phyloP scores from a whole-genome alignment of 2,888 invertebrate genomes.

The Melolontha melolontha region DNA sequence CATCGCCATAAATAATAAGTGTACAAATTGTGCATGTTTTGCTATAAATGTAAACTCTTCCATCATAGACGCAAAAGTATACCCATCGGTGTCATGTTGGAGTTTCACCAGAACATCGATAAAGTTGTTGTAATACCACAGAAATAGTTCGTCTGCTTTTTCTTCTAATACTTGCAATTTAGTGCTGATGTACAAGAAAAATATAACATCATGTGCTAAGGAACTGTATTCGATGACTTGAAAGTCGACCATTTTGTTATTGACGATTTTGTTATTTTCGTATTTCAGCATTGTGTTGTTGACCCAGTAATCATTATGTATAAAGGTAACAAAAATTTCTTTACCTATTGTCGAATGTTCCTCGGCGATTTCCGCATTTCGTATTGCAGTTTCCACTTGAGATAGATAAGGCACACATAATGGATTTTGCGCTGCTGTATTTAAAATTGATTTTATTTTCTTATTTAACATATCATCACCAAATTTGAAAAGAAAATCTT shows the following conservation, averaged over 20 bases:
- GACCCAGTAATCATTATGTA: conserved; percentile 71
- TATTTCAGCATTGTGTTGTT: conserved; percentile 70
- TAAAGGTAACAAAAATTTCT: conserved; percentile 67
- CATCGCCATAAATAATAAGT: conserved; percentile 64
- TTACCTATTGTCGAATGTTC: conserved; percentile 51
- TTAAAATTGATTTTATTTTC: background rate
- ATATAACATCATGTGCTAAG: conserved; percentile 67
- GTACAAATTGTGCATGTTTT: conserved; percentile 60
- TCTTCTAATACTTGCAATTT: conserved; percentile 60
- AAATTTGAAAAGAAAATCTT: background rate
- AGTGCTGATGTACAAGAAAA: conserved; percentile 68
- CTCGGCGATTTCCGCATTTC: no score
- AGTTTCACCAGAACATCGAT: conserved; percentile 57
- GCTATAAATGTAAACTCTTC: conserved; percentile 61
- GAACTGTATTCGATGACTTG: conserved; percentile 68
- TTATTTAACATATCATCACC: conserved; percentile 14
- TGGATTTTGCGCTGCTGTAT: background rate
- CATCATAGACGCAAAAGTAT: conserved; percentile 60
- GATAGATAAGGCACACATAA: conserved; percentile 9
- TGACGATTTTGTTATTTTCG: conserved; percentile 44
- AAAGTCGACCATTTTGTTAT: conserved; percentile 69
- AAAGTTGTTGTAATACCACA: conserved; percentile 63
- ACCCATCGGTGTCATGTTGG: conserved; percentile 54
- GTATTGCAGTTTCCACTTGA: conserved; percentile 11
- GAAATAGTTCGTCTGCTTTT: conserved; percentile 65